Percentiles rank a stretch among this genome's conserved stretches.
Conservation (phyloP, 2,888 invertebrate species). For the Drosophila aldrichi region DNA sequence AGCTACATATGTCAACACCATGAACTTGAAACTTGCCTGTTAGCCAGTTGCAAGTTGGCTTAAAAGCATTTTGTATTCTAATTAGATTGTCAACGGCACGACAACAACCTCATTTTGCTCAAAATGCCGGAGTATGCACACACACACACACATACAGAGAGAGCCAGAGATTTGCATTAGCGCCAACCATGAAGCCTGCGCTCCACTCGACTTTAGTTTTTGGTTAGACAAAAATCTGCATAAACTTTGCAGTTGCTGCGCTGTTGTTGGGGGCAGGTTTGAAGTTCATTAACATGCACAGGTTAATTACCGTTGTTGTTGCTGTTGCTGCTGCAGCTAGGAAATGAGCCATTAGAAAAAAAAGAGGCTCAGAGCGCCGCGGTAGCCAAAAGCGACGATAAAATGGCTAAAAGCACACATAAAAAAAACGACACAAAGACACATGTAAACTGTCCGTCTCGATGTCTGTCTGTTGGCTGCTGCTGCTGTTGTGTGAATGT, state of each 20-base stretch:
- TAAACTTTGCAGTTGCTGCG: constrained; percentile 38
- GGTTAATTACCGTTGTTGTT: constrained; percentile 84
- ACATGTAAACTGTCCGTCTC: constrained; percentile 74
- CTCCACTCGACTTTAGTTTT: constrained; percentile 27
- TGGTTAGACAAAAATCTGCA: constrained; percentile 77
- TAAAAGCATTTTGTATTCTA: constrained; percentile 83
- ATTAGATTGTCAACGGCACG: constrained; percentile 85
- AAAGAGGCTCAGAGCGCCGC: constrained; percentile 72
- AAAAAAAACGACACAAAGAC: constrained; percentile 66
- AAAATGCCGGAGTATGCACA: constrained; percentile 63
- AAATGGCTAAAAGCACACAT: constrained; percentile 80
- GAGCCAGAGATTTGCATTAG: constrained; percentile 76
- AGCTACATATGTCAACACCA: constrained; percentile 79
- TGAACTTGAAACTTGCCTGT: constrained; percentile 75
- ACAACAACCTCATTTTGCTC: constrained; percentile 83
- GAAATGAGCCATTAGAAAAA: constrained; percentile 83
- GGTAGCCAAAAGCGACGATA: constrained; percentile 75
- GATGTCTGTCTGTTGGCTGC: constrained; percentile 13
- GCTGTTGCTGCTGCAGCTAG: constrained; percentile 59
- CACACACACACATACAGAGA: constrained; percentile 2
- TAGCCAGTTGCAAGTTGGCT: constrained; percentile 39
- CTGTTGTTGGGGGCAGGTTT: constrained; percentile 63
- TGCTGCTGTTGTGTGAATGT: constrained; percentile 12
- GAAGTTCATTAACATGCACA: constrained; percentile 83
- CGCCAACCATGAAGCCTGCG: constrained; percentile 66